phyloP scores from a whole-genome alignment of 1,140 invertebrate species.

The Drosophila bipectinata region DNA sequence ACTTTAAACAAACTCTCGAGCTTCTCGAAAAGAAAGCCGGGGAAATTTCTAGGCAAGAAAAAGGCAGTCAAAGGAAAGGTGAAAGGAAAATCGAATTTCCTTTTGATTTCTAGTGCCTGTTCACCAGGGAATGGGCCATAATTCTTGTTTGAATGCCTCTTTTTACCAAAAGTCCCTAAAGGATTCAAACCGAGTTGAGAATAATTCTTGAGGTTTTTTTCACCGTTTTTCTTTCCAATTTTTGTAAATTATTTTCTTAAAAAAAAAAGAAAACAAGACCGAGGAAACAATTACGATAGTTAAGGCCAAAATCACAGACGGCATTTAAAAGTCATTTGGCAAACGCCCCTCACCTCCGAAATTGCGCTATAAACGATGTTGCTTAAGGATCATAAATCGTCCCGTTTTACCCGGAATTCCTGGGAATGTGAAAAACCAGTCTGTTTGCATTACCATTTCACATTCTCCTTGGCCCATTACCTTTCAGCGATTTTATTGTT shows the following conservation, averaged over 20 bases:
- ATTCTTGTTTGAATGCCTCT: conserved; percentile 77
- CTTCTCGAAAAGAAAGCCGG: conserved; percentile 39
- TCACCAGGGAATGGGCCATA: conserved; percentile 59
- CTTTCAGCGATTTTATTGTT: conserved; percentile 55
- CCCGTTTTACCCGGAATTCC: conserved; percentile 39
- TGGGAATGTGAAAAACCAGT: conserved; percentile 17
- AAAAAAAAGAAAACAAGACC: conserved; percentile 34
- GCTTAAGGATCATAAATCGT: conserved; percentile 64
- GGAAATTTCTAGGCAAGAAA: conserved; percentile 42
- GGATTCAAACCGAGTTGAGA: conserved; percentile 33
- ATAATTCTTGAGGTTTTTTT: conserved; percentile 10
- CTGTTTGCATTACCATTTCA: conserved; percentile 30
- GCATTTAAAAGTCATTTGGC: conserved; percentile 80
- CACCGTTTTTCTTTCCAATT: conserved; percentile 5
- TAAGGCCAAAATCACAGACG: conserved; percentile 49
- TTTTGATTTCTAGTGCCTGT: conserved; percentile 40
- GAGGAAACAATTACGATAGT: conserved; percentile 42
- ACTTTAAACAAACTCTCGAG: conserved; percentile 72
- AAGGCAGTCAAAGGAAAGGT: conserved; percentile 14
- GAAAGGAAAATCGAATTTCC: conserved; percentile 24
- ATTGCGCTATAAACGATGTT: conserved; percentile 55
- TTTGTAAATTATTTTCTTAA: background rate
- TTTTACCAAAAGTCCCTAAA: conserved; percentile 32
- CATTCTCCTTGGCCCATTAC: conserved; percentile 33
- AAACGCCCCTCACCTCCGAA: conserved; percentile 65